Evolutionary conservation across 2,113 vertebrate genomes (phyloP), one percentile per base, ranked within the genome.

Genomic region (Stigmatopora nigra): DNA sequence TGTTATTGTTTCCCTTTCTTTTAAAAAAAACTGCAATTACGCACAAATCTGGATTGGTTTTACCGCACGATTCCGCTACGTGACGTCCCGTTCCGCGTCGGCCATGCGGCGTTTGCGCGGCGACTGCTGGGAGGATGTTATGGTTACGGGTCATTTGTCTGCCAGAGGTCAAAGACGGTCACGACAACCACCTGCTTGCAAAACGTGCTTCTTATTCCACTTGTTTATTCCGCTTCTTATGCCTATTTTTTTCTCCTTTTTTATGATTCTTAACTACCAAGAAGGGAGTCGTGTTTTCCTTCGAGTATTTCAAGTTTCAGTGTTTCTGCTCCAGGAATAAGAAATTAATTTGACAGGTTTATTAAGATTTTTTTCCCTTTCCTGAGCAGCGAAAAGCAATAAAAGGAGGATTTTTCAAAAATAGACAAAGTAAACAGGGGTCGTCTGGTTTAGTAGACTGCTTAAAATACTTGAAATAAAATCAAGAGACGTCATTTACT

Each of bases 161-260:
- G 59, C 45, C 59, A 61, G 77, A 66, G 67, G 58, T 51, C 13
- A 22, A 46, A 77, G 73, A 70, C 57, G 31, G 59, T 77, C 67
- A 62, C 44, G 61, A 70, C 71, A 72, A 63, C 67, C 65, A 78
- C 77, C 68, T 73, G 61, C 73, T 71, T 70, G 64, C 65, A 59
- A 4, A 7, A 20, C 38, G 44, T 60, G 36, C 38, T 45, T n/a
- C 20, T 61, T 13, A 61, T 19, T 44, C 44, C 38, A 61, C 38
- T 9, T 31, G 12, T 15, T 4, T 41, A 19, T n/a, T 38, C 35
- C 17, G 41, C 16, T 6, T 19, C 12, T 61, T 61, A 16, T 16
- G 25, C 7, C 5, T 1, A 31, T 31, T 31, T 13, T 7, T 56
- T 56, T 31, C 2, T 14, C 25, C 3, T 8, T 2, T 61, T 14